Evolutionary conservation across 2,113 vertebrate genomes (phyloP).

Genomic region (Micronycteris hirsuta): DNA sequence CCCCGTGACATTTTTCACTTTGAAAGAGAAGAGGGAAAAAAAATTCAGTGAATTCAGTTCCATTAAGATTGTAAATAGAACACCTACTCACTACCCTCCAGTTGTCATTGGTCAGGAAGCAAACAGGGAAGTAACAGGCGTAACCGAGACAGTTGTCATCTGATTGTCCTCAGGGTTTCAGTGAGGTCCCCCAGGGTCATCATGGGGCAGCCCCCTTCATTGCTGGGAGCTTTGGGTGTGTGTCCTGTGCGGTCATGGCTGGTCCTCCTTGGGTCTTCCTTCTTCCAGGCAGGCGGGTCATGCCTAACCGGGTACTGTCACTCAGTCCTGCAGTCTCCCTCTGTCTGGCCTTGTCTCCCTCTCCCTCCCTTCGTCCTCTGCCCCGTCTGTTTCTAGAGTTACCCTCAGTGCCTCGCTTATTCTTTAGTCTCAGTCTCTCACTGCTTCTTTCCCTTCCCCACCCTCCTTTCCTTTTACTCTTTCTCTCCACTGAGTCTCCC

Average conservation of each 20-base stretch:
- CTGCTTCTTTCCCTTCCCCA: neutral
- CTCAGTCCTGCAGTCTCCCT: neutral
- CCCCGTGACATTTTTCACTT: neutral
- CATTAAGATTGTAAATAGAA: neutral
- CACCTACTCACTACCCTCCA: neutral
- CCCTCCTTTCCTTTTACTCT: neutral
- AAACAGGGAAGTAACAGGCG: neutral
- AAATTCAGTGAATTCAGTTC: neutral
- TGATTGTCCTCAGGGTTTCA: neutral
- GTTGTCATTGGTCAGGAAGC: neutral
- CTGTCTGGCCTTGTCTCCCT: neutral
- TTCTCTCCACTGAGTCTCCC: neutral
- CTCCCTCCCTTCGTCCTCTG: neutral
- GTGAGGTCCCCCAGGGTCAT: rapidly evolving
- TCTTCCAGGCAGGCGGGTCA: neutral
- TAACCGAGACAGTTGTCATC: neutral
- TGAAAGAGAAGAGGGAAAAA: neutral
- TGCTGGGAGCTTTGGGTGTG: neutral
- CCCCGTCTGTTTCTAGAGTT: neutral
- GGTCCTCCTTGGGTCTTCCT: neutral
- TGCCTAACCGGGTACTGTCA: rapidly evolving
- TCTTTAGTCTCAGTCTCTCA: neutral
- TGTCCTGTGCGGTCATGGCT: neutral
- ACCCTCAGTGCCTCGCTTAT: neutral
- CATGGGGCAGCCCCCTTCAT: neutral